Percentiles rank a stretch among this genome's conserved stretches.
phyloP scores from a whole-genome alignment of 92 coral and sea anemone genomes.

The Porites rus region DNA sequence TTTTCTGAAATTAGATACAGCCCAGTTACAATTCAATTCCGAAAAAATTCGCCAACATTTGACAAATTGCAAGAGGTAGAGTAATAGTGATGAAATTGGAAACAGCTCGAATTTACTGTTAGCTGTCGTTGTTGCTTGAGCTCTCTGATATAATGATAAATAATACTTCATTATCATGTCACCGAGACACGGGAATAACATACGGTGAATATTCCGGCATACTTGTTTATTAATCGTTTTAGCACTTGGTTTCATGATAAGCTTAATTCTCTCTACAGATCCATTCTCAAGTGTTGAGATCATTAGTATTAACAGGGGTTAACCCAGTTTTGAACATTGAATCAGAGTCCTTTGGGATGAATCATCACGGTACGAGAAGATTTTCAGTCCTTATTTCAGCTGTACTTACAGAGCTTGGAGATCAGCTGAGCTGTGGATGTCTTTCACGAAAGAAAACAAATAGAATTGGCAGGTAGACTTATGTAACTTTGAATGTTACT shows the following conservation, averaged over 20 bases:
- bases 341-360: constrained; percentile 29
- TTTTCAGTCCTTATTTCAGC: constrained; percentile 29
- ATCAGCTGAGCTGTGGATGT: constrained; percentile 47
- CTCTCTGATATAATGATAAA: too few relatives aligned
- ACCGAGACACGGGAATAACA: too few relatives aligned
- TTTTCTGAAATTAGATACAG: too few relatives aligned
- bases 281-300: constrained; percentile 55
- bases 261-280: constrained; percentile 28
- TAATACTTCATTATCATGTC: too few relatives aligned
- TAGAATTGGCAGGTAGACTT: background rate
- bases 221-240: too few relatives aligned
- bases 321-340: constrained; percentile 49
- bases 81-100: too few relatives aligned
- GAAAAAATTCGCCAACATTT: too few relatives aligned
- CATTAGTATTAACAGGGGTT: constrained; percentile 62
- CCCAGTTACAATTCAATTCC: too few relatives aligned
- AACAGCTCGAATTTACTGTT: too few relatives aligned
- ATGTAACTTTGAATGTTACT: background rate
- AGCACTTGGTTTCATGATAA: background rate
- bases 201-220: too few relatives aligned
- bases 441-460: background rate
- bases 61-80: too few relatives aligned
- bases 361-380: constrained; percentile 19
- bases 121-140: too few relatives aligned
- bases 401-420: constrained; percentile 63